Evolutionary conservation across 1,140 invertebrate genomes (phyloP).

Genomic region (Aphelinus atriplicis): DNA sequence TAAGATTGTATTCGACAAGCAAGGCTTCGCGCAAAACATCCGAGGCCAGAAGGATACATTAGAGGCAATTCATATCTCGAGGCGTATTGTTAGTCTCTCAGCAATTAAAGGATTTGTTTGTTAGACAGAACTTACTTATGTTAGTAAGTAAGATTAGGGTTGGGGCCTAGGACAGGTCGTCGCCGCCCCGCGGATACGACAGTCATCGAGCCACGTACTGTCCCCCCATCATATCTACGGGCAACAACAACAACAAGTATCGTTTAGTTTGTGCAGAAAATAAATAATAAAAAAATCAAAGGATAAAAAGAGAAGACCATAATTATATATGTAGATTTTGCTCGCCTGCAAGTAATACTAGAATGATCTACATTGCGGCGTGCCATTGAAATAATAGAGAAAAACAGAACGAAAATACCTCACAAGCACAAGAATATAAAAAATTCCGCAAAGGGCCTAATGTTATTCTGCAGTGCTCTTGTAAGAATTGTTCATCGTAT

Average conservation of each 20-base stretch:
- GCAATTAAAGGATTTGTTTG: conserved; percentile 58
- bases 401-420: conserved; percentile 10
- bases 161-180: conserved; percentile 68
- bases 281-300: conserved; percentile 49
- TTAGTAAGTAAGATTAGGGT: conserved; percentile 69
- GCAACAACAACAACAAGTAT: conserved; percentile 64
- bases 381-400: conserved; percentile 17
- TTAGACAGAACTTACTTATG: conserved; percentile 69
- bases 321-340: not conserved
- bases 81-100: conserved; percentile 46
- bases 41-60: conserved; percentile 58
- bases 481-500: too few species aligned
- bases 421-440: conserved; percentile 16
- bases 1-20: conserved; percentile 53
- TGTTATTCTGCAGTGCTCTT: not conserved
- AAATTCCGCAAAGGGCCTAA: not conserved
- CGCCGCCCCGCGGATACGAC: conserved; percentile 68
- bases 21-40: conserved; percentile 63
- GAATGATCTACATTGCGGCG: conserved; percentile 17
- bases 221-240: conserved; percentile 69
- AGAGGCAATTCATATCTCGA: conserved; percentile 55
- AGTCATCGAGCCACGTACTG: conserved; percentile 69
- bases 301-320: conserved; percentile 26
- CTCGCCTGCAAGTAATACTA: conserved; percentile 25
- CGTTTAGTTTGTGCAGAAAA: conserved; percentile 67